These are phyloP conservation scores for Porites lobata DNA, from an alignment of 92 coral and sea anemone species.

Conservation along the genomic window DNA sequence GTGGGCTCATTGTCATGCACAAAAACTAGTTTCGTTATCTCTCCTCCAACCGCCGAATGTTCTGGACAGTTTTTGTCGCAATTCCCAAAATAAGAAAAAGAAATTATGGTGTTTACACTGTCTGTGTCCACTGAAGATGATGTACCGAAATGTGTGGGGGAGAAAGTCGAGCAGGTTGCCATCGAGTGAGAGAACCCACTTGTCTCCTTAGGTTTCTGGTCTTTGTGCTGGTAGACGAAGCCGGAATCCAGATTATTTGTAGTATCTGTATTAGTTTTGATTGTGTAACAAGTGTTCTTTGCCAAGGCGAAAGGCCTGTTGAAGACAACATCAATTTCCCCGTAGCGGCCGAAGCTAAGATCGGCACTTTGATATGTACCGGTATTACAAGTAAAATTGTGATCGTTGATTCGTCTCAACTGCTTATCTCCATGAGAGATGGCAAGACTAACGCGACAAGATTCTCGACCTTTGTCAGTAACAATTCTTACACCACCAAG, in stretches of 20 bases:
- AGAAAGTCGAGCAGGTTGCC: too few species aligned
- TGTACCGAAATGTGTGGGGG: too few species aligned
- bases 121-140: not conserved
- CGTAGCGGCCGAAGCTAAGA: not conserved
- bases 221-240: too few species aligned
- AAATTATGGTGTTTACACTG: not conserved
- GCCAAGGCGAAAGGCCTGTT: not conserved
- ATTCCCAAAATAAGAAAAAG: too few species aligned
- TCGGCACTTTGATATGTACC: too few species aligned
- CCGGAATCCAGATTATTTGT: not conserved
- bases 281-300: not conserved
- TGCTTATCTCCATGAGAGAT: not conserved
- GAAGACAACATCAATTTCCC: not conserved
- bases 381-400: not conserved
- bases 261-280: not conserved
- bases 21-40: too few species aligned
- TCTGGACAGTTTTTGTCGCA: too few species aligned
- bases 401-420: not conserved
- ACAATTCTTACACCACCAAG: conserved; percentile 1
- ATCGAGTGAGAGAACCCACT: too few species aligned
- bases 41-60: too few species aligned
- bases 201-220: too few species aligned
- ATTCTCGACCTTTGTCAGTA: not conserved
- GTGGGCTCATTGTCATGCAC: not conserved
- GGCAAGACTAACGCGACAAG: not conserved